Percentiles rank a stretch among this genome's conserved stretches.
phyloP scores from a whole-genome alignment of 1,140 invertebrate genomes.

The Trachelipus rathkii region DNA sequence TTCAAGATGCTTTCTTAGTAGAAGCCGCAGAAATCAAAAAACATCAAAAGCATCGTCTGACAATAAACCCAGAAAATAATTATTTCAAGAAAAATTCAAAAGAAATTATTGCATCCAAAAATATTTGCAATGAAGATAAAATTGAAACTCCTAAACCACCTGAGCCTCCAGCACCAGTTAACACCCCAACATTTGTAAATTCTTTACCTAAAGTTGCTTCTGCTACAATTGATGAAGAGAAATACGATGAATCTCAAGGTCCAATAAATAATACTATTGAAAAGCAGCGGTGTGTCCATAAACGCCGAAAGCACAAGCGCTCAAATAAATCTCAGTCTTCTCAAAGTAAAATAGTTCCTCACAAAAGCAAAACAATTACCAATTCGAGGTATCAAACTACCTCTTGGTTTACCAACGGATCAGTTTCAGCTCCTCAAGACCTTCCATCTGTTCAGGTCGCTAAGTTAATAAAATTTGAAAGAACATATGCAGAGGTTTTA shows the following conservation, averaged over 20 bases:
- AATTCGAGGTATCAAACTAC: conserved; percentile 5
- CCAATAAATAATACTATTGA: background rate
- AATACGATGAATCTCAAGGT: background rate
- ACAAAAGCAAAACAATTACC: background rate
- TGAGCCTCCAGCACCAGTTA: conserved; percentile 11
- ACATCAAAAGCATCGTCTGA: background rate
- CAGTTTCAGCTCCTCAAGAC: conserved; percentile 47
- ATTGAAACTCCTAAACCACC: conserved; percentile 20
- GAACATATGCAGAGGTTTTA: conserved; percentile 81
- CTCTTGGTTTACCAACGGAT: conserved; percentile 16
- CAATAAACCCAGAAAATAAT: background rate
- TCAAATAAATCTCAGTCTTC: conserved; percentile 2
- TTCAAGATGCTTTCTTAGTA: background rate
- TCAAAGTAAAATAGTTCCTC: conserved; percentile 12
- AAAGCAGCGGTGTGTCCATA: background rate
- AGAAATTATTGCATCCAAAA: too few species aligned
- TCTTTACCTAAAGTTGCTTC: background rate
- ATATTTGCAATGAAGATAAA: background rate
- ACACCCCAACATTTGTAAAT: background rate
- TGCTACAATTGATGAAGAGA: conserved; percentile 9
- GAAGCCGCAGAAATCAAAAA: background rate
- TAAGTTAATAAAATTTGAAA: conserved; percentile 70
- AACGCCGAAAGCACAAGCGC: background rate
- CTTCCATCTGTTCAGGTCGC: conserved; percentile 73
- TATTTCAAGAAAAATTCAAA: background rate